Evolutionary conservation across 2,888 invertebrate genomes (phyloP).

Genomic region (Drosophila fulvimacula): DNA sequence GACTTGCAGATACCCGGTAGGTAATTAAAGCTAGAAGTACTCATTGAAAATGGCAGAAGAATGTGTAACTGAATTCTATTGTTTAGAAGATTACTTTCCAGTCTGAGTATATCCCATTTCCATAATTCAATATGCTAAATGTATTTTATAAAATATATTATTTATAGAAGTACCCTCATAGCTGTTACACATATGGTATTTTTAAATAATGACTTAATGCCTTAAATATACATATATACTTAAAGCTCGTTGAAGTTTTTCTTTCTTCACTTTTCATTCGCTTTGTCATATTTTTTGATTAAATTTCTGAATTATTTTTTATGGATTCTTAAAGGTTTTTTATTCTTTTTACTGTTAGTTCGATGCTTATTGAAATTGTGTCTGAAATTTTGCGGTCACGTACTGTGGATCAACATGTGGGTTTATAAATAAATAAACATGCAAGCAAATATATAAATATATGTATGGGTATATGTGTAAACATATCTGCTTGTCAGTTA

Average conservation of each 20-base stretch:
- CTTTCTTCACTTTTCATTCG: background rate
- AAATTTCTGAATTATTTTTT: background rate
- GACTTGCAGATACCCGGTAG: background rate
- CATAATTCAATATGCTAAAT: no score
- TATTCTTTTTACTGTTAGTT: constrained; percentile 12
- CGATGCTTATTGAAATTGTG: constrained; percentile 59
- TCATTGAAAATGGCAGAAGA: no score
- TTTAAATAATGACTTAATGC: no score
- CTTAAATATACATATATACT: background rate
- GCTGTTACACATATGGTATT: no score
- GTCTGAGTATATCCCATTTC: no score
- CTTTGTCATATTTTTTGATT: constrained; percentile 9
- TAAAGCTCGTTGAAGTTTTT: background rate
- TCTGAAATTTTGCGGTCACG: constrained; percentile 61
- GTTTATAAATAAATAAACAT: constrained; percentile 39
- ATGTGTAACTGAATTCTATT: no score
- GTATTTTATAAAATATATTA: no score
- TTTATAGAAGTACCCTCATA: no score
- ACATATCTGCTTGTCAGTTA: constrained; percentile 7
- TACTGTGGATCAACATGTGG: constrained; percentile 43
- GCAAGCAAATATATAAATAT: background rate
- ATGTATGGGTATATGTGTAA: background rate
- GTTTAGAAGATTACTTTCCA: no score
- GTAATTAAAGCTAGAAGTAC: no score
- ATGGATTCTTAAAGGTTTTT: constrained; percentile 9